phyloP scores from a whole-genome alignment of 2,797 vertebrate species.

The Peromyscus melanophrys region DNA sequence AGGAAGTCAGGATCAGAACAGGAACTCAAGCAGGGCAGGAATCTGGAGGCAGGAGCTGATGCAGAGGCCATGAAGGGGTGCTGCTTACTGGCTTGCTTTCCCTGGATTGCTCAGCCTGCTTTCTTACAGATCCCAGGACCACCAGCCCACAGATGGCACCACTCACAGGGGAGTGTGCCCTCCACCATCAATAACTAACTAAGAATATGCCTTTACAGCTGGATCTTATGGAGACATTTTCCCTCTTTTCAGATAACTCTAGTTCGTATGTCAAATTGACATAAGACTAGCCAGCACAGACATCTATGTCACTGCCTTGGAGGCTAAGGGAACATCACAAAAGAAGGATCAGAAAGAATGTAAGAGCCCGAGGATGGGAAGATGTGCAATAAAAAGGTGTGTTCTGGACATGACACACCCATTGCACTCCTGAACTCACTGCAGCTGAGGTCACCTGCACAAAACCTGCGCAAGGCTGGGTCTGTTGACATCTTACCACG shows the following conservation, averaged over 20 bases:
- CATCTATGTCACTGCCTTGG: neutral
- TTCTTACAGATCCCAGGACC: neutral
- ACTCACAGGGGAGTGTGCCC: neutral
- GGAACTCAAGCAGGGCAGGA: neutral
- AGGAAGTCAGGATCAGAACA: neutral
- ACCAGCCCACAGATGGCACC: neutral
- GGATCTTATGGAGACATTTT: neutral
- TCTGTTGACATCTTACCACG: neutral
- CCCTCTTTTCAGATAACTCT: neutral
- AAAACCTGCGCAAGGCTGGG: neutral
- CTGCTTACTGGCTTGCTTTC: neutral
- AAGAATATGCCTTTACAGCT: neutral
- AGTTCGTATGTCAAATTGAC: neutral
- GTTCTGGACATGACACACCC: neutral
- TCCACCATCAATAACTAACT: neutral
- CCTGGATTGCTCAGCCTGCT: neutral
- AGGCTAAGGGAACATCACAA: neutral
- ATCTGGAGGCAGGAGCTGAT: neutral
- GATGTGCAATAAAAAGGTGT: neutral
- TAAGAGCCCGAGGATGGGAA: neutral
- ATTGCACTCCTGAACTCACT: neutral
- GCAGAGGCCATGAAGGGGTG: neutral
- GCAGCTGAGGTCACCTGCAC: neutral
- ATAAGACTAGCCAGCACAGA: neutral
- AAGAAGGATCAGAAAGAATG: neutral